phyloP scores from a whole-genome alignment of 2,888 invertebrate genomes.

The Creontiades dilutus region DNA sequence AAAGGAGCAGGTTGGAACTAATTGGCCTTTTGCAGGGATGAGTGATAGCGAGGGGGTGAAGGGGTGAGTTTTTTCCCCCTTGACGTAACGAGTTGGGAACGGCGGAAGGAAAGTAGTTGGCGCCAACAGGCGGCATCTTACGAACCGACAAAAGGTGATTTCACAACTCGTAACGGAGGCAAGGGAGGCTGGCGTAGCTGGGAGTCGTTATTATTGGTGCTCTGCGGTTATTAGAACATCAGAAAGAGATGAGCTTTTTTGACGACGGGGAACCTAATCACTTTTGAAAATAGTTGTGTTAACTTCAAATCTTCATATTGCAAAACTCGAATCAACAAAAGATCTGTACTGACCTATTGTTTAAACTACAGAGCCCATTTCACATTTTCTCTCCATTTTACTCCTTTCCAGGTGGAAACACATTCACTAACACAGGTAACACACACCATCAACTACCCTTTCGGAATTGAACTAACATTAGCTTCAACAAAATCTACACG shows the following conservation, averaged over 20 bases:
- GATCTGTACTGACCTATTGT: too few species aligned
- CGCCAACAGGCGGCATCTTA: slow-evolving; percentile 58
- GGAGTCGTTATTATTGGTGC: neutral
- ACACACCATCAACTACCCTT: too few species aligned
- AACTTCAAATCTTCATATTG: too few species aligned
- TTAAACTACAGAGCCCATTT: too few species aligned
- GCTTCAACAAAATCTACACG: too few species aligned
- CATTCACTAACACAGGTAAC: too few species aligned
- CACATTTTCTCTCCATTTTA: too few species aligned
- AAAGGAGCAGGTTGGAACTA: slow-evolving; percentile 65
- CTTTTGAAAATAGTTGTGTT: too few species aligned
- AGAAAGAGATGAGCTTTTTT: neutral
- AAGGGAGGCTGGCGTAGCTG: neutral
- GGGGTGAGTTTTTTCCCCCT: slow-evolving; percentile 9
- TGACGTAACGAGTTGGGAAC: slow-evolving; percentile 31
- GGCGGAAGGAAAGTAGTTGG: slow-evolving; percentile 47
- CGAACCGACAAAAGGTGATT: slow-evolving; percentile 58
- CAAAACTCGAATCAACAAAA: too few species aligned
- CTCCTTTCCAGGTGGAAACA: too few species aligned
- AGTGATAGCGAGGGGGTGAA: neutral
- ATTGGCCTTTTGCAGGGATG: slow-evolving; percentile 47
- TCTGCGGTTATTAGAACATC: slow-evolving; percentile 51
- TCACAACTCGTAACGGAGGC: slow-evolving; percentile 46
- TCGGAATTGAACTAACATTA: too few species aligned
- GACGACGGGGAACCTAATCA: too few species aligned